Evolutionary conservation across 1,140 invertebrate genomes (phyloP).

Genomic region (Zaprionus nigranus): DNA sequence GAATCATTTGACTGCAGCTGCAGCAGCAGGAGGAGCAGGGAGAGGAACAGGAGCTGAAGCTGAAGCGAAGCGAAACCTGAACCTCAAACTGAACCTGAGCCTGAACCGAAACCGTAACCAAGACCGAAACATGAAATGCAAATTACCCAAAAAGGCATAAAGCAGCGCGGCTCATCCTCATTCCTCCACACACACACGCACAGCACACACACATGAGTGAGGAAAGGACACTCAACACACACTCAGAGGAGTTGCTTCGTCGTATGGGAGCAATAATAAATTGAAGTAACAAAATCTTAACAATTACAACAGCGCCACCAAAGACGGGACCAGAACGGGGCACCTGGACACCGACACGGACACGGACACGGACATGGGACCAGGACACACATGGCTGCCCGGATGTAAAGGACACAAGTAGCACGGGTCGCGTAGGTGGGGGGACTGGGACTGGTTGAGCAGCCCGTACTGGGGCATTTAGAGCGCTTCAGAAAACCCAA

Average conservation of each 20-base stretch:
- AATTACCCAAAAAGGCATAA: conserved; percentile 63
- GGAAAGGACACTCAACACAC: conserved; percentile 28
- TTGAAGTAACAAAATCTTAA: conserved; percentile 82
- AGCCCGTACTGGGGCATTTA: conserved; percentile 59
- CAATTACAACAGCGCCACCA: conserved; percentile 71
- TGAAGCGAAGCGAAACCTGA: conserved; percentile 14
- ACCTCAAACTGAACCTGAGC: conserved; percentile 14
- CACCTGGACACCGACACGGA: not conserved
- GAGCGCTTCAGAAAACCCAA: conserved; percentile 77
- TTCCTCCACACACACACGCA: not conserved
- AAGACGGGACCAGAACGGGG: conserved; percentile 21
- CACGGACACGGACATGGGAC: conserved; percentile 30
- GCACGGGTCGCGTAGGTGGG: conserved; percentile 11
- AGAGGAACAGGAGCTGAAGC: not conserved
- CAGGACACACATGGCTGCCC: conserved; percentile 30
- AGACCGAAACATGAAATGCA: conserved; percentile 60
- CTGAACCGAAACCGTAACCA: conserved; percentile 19
- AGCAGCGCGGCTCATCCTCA: conserved; percentile 32
- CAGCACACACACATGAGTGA: not conserved
- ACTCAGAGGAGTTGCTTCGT: conserved; percentile 11
- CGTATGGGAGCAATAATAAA: conserved; percentile 69
- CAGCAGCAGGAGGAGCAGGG: not conserved
- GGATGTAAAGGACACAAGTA: conserved; percentile 23
- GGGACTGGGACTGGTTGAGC: conserved; percentile 1
- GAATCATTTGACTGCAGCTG: conserved; percentile 66